Conservation (phyloP, 2,888 invertebrate species). For the Harpalus rufipes region DNA sequence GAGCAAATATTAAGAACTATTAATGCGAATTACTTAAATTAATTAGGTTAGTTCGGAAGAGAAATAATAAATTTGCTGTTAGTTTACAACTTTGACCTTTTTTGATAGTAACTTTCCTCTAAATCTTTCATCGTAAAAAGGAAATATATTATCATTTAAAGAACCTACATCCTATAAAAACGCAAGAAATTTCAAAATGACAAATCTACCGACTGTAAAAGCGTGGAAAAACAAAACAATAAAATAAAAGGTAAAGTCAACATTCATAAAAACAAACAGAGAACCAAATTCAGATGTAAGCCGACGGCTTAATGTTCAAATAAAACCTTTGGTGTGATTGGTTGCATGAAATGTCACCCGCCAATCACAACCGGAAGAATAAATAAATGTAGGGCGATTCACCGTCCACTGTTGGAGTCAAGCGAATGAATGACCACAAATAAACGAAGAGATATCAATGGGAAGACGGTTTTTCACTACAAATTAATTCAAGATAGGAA, state of each 20-base stretch:
- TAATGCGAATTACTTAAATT: not conserved
- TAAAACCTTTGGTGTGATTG: conserved; percentile 27
- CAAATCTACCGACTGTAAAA: conserved; percentile 14
- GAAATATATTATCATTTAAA: conserved; percentile 23
- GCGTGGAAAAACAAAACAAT: conserved; percentile 14
- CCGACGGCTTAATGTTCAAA: conserved; percentile 1
- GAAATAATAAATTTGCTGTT: not conserved
- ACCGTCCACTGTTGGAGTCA: not conserved
- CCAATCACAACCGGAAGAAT: conserved; percentile 48
- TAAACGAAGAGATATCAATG: not conserved
- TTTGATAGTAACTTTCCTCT: not conserved
- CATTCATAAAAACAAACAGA: conserved; percentile 25
- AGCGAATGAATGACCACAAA: conserved; percentile 26
- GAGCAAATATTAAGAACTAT: not conserved
- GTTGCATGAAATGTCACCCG: conserved; percentile 57
- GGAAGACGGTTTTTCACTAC: not conserved
- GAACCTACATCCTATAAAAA: conserved; percentile 13
- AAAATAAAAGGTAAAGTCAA: conserved; percentile 34
- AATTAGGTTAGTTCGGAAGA: not conserved
- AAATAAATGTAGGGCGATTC: conserved; percentile 2
- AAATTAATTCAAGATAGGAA: not conserved
- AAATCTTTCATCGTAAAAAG: conserved; percentile 2
- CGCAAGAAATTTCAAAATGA: conserved; percentile 11
- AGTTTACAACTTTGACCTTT: not conserved
- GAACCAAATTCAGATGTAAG: conserved; percentile 7